Conservation (phyloP, 2,113 vertebrate genomes). For the Desmodus rotundus region DNA sequence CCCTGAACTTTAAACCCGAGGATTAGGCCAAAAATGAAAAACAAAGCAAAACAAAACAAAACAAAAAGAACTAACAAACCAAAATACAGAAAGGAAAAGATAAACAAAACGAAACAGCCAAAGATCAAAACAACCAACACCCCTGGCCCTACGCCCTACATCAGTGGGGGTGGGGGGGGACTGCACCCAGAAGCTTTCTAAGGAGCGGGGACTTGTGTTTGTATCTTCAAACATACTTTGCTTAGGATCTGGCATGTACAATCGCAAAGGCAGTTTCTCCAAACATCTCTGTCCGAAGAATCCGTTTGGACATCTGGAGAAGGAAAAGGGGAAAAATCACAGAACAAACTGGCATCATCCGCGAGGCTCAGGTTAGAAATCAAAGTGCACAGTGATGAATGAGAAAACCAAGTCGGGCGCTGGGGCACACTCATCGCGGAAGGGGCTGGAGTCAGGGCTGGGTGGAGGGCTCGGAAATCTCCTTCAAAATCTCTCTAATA, state of each 20-base stretch:
- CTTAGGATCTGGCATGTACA: constrained; percentile 96
- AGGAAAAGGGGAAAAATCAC: constrained; percentile 94
- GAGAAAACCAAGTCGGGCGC: constrained; percentile 77
- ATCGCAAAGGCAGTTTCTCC: constrained; percentile 96
- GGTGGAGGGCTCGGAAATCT: constrained; percentile 64
- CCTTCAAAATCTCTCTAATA: constrained; percentile 44
- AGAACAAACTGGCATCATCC: constrained; percentile 87
- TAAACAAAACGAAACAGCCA: constrained; percentile 71
- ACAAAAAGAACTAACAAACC: constrained; percentile 73
- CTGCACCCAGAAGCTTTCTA: constrained; percentile 83
- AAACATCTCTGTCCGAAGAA: constrained; percentile 98
- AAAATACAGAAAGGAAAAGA: constrained; percentile 70
- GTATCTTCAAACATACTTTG: constrained; percentile 97
- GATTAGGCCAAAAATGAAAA: constrained; percentile 79
- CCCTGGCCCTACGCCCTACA: constrained; percentile 82
- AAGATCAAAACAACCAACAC: constrained; percentile 77
- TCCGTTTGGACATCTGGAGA: constrained; percentile 97
- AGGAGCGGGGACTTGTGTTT: constrained; percentile 84
- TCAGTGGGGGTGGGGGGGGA: constrained; percentile 22
- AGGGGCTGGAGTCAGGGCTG: constrained; percentile 66
- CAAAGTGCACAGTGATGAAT: constrained; percentile 87
- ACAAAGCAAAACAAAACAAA: constrained; percentile 73
- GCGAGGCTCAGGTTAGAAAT: constrained; percentile 85
- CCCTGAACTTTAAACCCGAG: constrained; percentile 84
- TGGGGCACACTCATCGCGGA: constrained; percentile 67